These are phyloP conservation scores for Aphelocoma coerulescens DNA, from an alignment of 2,113 vertebrate species.

Conservation along the genomic window DNA sequence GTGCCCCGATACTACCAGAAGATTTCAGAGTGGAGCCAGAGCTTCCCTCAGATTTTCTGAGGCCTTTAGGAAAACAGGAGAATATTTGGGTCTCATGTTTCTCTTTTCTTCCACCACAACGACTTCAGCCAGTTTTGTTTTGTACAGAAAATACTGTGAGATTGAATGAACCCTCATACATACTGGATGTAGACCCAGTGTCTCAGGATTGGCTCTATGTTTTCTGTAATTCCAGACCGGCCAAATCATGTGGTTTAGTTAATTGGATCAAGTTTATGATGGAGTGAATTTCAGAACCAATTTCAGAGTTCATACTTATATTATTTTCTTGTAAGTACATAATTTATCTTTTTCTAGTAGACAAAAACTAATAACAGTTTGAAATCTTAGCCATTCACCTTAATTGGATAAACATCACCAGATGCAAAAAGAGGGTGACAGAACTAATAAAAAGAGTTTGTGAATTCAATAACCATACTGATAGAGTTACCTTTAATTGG, in stretches of 20 bases:
- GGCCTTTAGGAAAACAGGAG: background rate
- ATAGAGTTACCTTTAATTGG: background rate
- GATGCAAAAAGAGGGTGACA: background rate
- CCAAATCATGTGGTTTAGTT: background rate
- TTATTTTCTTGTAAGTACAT: background rate
- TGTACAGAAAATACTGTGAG: background rate
- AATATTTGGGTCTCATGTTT: background rate
- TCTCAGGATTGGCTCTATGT: background rate
- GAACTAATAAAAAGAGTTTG: background rate
- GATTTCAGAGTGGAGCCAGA: background rate
- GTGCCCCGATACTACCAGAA: background rate
- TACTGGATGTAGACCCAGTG: background rate
- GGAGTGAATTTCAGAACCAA: background rate
- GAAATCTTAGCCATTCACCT: background rate
- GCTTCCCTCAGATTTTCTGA: background rate
- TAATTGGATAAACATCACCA: background rate
- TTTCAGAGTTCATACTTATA: background rate
- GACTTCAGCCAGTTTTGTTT: background rate
- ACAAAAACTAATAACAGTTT: background rate
- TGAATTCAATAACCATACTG: background rate
- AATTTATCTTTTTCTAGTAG: background rate
- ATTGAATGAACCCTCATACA: background rate
- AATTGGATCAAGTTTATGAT: background rate
- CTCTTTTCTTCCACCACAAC: background rate
- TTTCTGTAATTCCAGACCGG: background rate